Evolutionary conservation across 2,113 vertebrate genomes (phyloP).

Genomic region (Tenrec ecaudatus): DNA sequence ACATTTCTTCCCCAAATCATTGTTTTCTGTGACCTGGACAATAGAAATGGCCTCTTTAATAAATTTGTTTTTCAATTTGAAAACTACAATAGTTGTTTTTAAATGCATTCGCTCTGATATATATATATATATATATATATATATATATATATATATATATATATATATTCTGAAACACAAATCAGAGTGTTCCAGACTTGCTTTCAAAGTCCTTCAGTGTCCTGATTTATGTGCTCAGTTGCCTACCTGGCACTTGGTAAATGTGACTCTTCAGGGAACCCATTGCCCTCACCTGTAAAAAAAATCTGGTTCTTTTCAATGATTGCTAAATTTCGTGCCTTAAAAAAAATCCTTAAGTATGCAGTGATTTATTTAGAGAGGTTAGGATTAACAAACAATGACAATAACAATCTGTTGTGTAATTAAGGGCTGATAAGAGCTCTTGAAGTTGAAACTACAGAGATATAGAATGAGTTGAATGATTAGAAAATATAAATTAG

Average conservation of each 20-base stretch:
- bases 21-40: background rate
- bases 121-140: background rate
- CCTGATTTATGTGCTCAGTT: background rate
- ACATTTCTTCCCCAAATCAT: background rate
- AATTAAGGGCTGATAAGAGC: background rate
- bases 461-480: background rate
- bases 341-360: background rate
- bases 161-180: background rate
- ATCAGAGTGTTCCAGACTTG: background rate
- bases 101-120: background rate
- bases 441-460: constrained; percentile 34
- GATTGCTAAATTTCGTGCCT: background rate
- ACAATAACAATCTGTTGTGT: background rate
- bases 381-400: background rate
- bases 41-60: background rate
- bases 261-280: background rate
- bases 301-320: background rate
- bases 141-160: background rate
- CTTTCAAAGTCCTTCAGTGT: background rate
- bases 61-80: background rate
- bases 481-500: background rate
- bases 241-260: background rate
- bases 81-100: background rate
- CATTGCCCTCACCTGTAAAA: constrained; percentile 1
- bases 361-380: background rate